Evolutionary conservation across 92 coral and sea anemone species (phyloP).

Genomic region (Bergia puertoricense): DNA sequence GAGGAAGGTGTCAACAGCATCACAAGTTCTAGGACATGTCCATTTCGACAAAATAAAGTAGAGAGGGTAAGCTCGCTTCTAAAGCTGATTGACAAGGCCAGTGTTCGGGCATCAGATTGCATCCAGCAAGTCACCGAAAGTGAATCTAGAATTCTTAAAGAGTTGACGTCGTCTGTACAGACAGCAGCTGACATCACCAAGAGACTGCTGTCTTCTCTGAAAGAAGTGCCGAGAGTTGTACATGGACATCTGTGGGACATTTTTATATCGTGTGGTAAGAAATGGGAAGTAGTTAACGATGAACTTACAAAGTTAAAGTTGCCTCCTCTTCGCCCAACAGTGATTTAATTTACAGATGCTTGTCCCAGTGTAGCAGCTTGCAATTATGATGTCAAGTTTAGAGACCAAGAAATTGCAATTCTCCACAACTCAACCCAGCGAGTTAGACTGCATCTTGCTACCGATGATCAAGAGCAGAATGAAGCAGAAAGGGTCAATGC

Average conservation of each 20-base stretch:
- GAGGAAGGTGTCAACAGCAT: too few species aligned
- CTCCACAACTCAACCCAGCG: background rate
- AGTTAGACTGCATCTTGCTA: slow-evolving; percentile 1
- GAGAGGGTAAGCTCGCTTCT: background rate
- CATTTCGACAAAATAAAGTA: background rate
- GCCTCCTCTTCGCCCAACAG: background rate
- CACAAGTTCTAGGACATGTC: background rate
- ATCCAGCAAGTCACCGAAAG: background rate
- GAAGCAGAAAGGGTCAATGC: background rate
- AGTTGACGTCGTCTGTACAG: background rate
- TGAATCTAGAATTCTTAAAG: background rate
- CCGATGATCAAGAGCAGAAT: background rate
- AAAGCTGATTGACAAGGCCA: background rate
- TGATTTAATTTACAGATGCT: background rate
- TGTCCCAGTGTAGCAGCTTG: background rate
- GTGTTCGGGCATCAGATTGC: background rate
- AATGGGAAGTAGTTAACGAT: background rate
- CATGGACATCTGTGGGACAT: background rate
- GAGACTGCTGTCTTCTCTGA: background rate
- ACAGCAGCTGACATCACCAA: background rate
- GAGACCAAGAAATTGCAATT: slow-evolving; percentile 3
- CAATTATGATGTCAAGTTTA: slow-evolving; percentile 2
- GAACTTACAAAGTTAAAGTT: background rate
- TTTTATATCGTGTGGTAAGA: background rate
- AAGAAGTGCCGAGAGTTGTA: background rate